Base-by-base conservation (phyloP, 2,797 vertebrate species). In the Cryptoblepharus egeriae region DNA sequence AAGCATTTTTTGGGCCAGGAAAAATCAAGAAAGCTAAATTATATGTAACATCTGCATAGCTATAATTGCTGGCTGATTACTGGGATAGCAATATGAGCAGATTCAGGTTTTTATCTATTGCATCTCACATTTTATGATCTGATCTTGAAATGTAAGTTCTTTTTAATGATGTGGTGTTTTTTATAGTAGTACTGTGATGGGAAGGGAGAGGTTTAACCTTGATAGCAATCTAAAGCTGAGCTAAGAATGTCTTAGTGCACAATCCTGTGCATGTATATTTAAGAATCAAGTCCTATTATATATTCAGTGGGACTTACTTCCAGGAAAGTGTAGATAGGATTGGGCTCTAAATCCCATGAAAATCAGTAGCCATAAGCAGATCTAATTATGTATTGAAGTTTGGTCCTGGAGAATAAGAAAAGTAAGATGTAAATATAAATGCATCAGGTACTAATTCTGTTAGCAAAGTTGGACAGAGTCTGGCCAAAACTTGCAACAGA, bases 21-120 rank as follows among this genome's bases (percentile, higher is more conserved):
- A 82, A 78, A 68, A 28, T 67, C 70, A 78, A 63, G 57, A 79
- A 69, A 55, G 65, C 57, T 75, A 61, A 18, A 63, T 74, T 82
- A 52, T 63, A 28, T 35, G 8, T 70, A 42, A 63, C 39, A 82
- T 61, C 55, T 82, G 57, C 52, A 72, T 60, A 78, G 69, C 39
- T 60, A 37, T 55, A 28, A 52, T 73, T 82, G 64, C 42, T 28
- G 30, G 63, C 42, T 75, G 63, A 60, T 32, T 76, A 32, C 13
- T 55, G 11, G 35, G 61, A 84, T 28, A 83, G 67, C 30, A 57
- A 42, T 65, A 71, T 45, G 37, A 73, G 37, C 39, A 64, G 10
- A 24, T 45, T 57, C 35, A 28, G 63, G 39, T 69, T 82, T n/a
- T 69, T 26, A 82, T 49, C 64, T 75, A n/a, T 9, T 60, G 39